Base-by-base conservation (phyloP, 92 coral and sea anemone species). In the Actinostola sp. region DNA sequence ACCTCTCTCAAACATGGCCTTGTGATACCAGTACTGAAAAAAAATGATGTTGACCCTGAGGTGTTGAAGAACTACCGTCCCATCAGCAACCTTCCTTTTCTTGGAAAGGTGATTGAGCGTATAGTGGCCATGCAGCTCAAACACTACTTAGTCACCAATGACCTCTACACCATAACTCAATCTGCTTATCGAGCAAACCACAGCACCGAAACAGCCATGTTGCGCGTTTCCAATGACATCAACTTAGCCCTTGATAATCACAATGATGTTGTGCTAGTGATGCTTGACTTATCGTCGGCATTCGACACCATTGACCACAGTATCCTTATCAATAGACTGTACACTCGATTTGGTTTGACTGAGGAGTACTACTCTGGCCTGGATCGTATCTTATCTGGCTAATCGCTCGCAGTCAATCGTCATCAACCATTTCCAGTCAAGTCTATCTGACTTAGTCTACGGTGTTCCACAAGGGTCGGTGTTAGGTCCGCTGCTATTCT, bases 221-320 rank as follows among this genome's bases (percentile, higher is more conserved):
- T 72, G 21, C 53, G 68, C 9, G 51, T 72, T 16, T 20, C 29
- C 9, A 38, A 72, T 38, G 78, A 72, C 27, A 58, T 57, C 17
- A 56, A 23, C 17, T 31, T 35, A 17, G 67, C 78, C 1, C 34
- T 72, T 24, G 78, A 72, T 25, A 34, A 72, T 5, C 46, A 72
- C 15, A 41, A 55, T 13, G 71, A 61, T 15, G 72, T 45, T 29
- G 19, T 72, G 12, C 66, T 72, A 17, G 66, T 72, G 12, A 1
- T 72, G 12, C 55, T 72, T 1, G 68, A 72, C 52, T 33, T 73
- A 29, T 76, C 78, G 31, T 55, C 77, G 8, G 71, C 78, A 14
- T 76, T 81, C 41, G 86, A 81, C 58, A 81, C 86, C 5, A 70
- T 75, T 0, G 88, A 74, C 54, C 81, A 72, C 57, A 42, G 20